Evolutionary conservation across 2,797 vertebrate genomes (phyloP).

Genomic region (Sebastes baramenuke): DNA sequence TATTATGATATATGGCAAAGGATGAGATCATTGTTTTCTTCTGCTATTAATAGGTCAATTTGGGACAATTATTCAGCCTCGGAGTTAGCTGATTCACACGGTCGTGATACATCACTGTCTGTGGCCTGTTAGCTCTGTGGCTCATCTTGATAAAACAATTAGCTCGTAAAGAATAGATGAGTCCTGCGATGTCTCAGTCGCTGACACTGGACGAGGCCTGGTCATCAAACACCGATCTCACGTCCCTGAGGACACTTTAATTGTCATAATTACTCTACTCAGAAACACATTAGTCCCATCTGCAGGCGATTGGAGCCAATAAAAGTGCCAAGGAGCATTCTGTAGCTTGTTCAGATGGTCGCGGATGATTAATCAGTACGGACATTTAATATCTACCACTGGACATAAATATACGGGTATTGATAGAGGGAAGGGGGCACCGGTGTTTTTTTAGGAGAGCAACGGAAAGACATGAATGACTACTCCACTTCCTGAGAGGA

Average conservation of each 20-base stretch:
- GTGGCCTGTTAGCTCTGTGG: slow-evolving; percentile 20
- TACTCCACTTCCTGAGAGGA: slow-evolving; percentile 29
- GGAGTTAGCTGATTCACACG: slow-evolving; percentile 11
- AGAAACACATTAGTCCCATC: slow-evolving; percentile 73
- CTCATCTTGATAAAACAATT: slow-evolving; percentile 72
- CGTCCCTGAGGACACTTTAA: slow-evolving; percentile 66
- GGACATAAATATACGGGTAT: slow-evolving; percentile 66
- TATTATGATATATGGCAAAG: slow-evolving; percentile 27
- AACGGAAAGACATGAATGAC: slow-evolving; percentile 38
- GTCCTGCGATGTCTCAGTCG: slow-evolving; percentile 24
- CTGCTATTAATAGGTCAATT: slow-evolving; percentile 51
- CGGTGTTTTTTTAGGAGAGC: slow-evolving; percentile 56
- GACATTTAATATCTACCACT: slow-evolving; percentile 66
- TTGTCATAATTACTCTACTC: slow-evolving; percentile 76
- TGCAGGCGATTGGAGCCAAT: slow-evolving; percentile 62
- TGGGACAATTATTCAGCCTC: slow-evolving; percentile 39
- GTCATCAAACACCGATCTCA: slow-evolving; percentile 60
- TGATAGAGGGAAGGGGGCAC: slow-evolving; percentile 35
- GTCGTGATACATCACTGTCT: slow-evolving; percentile 49
- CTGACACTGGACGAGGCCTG: slow-evolving; percentile 35
- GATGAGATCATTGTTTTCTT: slow-evolving; percentile 69
- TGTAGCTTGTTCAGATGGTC: slow-evolving; percentile 53
- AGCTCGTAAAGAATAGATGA: slow-evolving; percentile 48
- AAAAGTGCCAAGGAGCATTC: slow-evolving; percentile 67
- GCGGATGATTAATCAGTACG: slow-evolving; percentile 54